phyloP scores from a whole-genome alignment of 2,888 invertebrate genomes.

The Dryobotodes eremita region DNA sequence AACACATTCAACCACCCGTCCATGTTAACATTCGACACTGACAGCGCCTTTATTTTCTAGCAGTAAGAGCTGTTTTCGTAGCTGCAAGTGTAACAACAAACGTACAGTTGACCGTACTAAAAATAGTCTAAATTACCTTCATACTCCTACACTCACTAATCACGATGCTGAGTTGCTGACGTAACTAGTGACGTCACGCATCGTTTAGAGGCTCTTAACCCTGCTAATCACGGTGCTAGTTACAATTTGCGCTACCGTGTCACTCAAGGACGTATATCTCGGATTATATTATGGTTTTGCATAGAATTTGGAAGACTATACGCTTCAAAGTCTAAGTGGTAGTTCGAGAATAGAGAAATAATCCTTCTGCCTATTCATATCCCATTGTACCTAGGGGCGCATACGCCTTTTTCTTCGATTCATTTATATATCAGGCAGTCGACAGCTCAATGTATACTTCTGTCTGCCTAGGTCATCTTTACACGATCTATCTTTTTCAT shows the following conservation, averaged over 20 bases:
- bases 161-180: constrained; percentile 39
- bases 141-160: constrained; percentile 23
- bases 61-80: background rate
- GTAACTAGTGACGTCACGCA: constrained; percentile 63
- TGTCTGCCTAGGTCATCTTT: background rate
- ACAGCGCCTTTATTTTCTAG: background rate
- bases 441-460: background rate
- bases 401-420: background rate
- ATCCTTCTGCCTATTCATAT: no score
- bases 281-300: background rate
- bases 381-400: background rate
- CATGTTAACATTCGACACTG: no score
- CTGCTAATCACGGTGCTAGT: constrained; percentile 35
- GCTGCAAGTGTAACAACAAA: background rate
- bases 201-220: constrained; percentile 59
- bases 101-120: background rate
- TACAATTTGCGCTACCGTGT: constrained; percentile 15
- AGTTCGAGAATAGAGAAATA: background rate
- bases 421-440: background rate
- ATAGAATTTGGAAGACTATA: background rate
- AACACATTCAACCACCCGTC: no score
- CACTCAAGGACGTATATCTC: constrained; percentile 6
- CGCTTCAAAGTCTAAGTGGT: background rate
- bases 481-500: background rate
- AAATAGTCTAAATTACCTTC: constrained; percentile 20